phyloP scores from a whole-genome alignment of 2,113 vertebrate species.

The Nerophis ophidion region DNA sequence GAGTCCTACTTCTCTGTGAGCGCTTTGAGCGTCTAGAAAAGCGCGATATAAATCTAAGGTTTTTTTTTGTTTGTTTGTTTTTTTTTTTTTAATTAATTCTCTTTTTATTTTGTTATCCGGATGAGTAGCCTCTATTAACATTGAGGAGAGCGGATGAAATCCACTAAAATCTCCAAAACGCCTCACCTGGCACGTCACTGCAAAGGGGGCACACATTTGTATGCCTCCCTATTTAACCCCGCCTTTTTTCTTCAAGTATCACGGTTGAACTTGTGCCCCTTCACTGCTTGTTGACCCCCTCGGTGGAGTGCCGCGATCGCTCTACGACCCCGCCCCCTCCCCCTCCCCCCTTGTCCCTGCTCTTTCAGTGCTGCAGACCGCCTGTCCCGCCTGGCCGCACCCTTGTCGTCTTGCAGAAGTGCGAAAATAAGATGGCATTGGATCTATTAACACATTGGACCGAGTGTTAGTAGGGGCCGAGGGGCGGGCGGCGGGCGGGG shows the following conservation, averaged over 20 bases:
- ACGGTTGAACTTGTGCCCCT: constrained; percentile 77
- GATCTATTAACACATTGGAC: constrained; percentile 82
- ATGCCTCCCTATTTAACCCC: constrained; percentile 12
- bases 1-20: too few species aligned
- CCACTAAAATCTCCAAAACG: too few species aligned
- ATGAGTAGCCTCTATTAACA: too few species aligned
- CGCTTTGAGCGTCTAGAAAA: too few species aligned
- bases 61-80: too few species aligned
- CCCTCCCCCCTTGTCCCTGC: constrained; percentile 37
- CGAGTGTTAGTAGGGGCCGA: constrained; percentile 70
- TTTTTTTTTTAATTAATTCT: too few species aligned
- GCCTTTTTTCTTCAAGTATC: constrained; percentile 5
- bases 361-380: constrained; percentile 68
- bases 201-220: not conserved
- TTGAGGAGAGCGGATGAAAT: too few species aligned
- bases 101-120: too few species aligned
- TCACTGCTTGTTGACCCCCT: constrained; percentile 77
- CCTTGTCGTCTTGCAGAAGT: constrained; percentile 77
- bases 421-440: constrained; percentile 87
- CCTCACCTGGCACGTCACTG: too few species aligned
- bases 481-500: not conserved
- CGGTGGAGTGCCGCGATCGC: constrained; percentile 57
- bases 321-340: constrained; percentile 19
- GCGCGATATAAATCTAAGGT: too few species aligned
- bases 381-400: constrained; percentile 73